These are phyloP conservation scores for Megalops cyprinoides DNA, from an alignment of 2,797 vertebrate species.

Conservation along the genomic window DNA sequence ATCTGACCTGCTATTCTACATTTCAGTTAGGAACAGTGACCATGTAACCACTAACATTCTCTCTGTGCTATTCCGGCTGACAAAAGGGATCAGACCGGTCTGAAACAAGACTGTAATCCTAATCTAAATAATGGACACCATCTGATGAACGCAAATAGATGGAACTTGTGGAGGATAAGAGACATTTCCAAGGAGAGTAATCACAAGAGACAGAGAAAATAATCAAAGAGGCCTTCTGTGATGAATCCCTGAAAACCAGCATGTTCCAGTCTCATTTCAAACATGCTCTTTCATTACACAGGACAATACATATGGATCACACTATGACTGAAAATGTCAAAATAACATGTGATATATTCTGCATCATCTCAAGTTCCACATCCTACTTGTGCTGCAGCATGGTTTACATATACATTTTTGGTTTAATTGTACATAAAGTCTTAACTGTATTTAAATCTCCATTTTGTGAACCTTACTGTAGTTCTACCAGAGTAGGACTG, in stretches of 20 bases:
- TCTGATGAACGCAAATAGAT: background rate
- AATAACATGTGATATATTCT: background rate
- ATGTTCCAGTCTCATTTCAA: background rate
- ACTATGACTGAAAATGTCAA: background rate
- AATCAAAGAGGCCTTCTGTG: background rate
- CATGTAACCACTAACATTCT: too few species aligned
- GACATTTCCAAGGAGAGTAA: background rate
- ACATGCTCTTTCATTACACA: background rate
- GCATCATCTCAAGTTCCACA: background rate
- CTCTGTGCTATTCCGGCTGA: too few species aligned
- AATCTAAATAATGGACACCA: background rate
- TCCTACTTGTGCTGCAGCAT: background rate
- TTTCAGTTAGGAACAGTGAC: background rate
- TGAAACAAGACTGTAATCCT: too few species aligned
- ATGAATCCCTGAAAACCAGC: background rate
- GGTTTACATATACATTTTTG: background rate
- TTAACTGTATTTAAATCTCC: too few species aligned
- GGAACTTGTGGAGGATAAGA: background rate
- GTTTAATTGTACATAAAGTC: too few species aligned
- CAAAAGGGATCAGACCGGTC: too few species aligned
- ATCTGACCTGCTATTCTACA: background rate
- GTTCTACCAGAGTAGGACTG: too few species aligned
- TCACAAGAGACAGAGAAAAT: background rate
- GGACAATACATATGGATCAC: background rate
- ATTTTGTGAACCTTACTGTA: too few species aligned